A percentile compares a stretch with the other conserved stretches of the same genome.
Evolutionary conservation across 2,888 invertebrate genomes (phyloP).

Genomic region (Lysandra coridon): DNA sequence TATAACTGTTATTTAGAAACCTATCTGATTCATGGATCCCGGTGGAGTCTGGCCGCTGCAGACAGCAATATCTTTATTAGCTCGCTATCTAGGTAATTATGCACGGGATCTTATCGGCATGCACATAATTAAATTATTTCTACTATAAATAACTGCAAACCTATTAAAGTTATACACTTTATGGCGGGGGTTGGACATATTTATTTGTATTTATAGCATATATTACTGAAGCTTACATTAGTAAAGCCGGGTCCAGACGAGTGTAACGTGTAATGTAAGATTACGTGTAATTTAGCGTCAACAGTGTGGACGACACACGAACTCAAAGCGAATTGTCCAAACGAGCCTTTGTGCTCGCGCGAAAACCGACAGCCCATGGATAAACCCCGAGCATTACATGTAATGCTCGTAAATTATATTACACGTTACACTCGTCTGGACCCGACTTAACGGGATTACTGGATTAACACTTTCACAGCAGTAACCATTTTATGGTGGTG

Average conservation of each 20-base stretch:
- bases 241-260: too few relatives aligned
- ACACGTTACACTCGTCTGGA: too few relatives aligned
- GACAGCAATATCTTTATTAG: slow-evolving; percentile 12
- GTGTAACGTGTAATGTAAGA: too few relatives aligned
- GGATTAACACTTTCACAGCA: slow-evolving; percentile 21
- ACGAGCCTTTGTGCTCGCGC: too few relatives aligned
- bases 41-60: not conserved
- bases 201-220: slow-evolving; percentile 22
- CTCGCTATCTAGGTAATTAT: slow-evolving; percentile 5
- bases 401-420: too few relatives aligned
- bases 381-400: too few relatives aligned
- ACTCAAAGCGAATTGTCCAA: too few relatives aligned
- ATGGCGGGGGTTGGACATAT: slow-evolving; percentile 11
- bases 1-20: not conserved
- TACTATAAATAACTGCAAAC: slow-evolving; percentile 18
- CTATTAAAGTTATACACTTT: slow-evolving; percentile 21
- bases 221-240: not conserved
- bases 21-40: not conserved
- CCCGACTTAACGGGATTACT: not conserved
- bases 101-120: slow-evolving; percentile 15
- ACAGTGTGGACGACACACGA: too few relatives aligned
- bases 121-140: slow-evolving; percentile 30
- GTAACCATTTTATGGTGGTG: not conserved
- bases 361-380: too few relatives aligned
- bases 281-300: too few relatives aligned